Conservation (phyloP, 1,140 invertebrate species). For the Caenorhabditis tropicalis region DNA sequence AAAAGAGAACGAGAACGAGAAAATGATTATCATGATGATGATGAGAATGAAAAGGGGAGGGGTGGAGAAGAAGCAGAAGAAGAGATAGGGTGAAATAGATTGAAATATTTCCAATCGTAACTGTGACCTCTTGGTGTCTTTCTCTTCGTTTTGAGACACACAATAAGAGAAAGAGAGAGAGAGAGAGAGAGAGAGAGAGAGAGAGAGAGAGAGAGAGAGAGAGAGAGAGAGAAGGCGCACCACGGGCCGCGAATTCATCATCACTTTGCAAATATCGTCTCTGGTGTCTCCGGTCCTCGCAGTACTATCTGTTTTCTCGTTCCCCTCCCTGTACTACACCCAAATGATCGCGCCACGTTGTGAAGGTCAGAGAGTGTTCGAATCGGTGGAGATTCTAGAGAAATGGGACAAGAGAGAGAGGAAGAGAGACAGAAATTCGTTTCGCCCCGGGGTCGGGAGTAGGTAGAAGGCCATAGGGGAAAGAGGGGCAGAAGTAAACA, state of each 20-base stretch:
- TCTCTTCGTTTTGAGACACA: neutral
- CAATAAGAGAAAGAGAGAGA: no score
- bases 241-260: neutral
- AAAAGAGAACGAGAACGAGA: neutral
- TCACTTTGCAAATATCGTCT: constrained; percentile 42
- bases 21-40: neutral
- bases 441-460: constrained; percentile 9
- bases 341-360: constrained; percentile 31
- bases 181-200: no score
- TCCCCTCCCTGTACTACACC: neutral
- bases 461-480: neutral
- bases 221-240: neutral
- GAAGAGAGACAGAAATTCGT: neutral
- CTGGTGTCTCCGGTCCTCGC: neutral
- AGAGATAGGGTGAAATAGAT: neutral
- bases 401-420: neutral
- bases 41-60: neutral
- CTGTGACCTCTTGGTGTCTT: constrained; percentile 1
- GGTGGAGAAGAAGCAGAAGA: neutral
- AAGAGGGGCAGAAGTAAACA: constrained; percentile 9
- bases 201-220: neutral
- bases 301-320: neutral
- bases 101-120: constrained; percentile 2
- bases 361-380: neutral
- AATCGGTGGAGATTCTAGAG: neutral